These are phyloP conservation scores for Chauna torquata DNA, from an alignment of 2,113 vertebrate species.

Conservation along the genomic window DNA sequence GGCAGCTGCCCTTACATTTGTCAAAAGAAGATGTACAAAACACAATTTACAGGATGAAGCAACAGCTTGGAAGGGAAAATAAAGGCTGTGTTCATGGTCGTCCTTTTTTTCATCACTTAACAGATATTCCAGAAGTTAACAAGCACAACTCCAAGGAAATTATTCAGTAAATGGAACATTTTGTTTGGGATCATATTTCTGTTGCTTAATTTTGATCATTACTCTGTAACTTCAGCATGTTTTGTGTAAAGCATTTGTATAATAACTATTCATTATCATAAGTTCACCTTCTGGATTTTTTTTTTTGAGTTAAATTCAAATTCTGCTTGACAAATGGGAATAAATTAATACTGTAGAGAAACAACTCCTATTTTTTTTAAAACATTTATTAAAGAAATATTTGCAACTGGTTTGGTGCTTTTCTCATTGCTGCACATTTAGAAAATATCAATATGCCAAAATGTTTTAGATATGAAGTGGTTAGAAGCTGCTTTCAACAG, in stretches of 20 bases:
- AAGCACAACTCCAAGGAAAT: constrained; percentile 63
- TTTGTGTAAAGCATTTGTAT: constrained; percentile 26
- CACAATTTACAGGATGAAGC: constrained; percentile 82
- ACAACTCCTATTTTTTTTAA: not conserved
- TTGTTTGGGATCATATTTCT: constrained; percentile 35
- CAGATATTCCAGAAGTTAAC: constrained; percentile 79
- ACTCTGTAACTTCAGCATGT: constrained; percentile 19
- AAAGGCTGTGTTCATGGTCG: constrained; percentile 89
- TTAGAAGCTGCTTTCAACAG: not conserved
- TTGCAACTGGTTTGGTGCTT: constrained; percentile 5
- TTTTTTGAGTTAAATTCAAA: not conserved
- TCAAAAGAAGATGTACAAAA: constrained; percentile 86
- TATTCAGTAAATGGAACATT: constrained; percentile 59
- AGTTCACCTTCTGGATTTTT: not conserved
- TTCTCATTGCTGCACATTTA: constrained; percentile 4
- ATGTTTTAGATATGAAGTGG: not conserved
- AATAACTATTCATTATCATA: not conserved
- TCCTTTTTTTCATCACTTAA: constrained; percentile 88
- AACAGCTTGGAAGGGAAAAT: constrained; percentile 80
- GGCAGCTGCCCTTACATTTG: constrained; percentile 86
- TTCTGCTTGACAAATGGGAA: not conserved
- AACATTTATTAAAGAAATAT: not conserved
- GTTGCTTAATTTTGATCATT: constrained; percentile 27
- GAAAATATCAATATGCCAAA: not conserved
- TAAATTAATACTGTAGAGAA: not conserved